Conservation (phyloP, 2,797 vertebrate species). For the Chelon auratus region DNA sequence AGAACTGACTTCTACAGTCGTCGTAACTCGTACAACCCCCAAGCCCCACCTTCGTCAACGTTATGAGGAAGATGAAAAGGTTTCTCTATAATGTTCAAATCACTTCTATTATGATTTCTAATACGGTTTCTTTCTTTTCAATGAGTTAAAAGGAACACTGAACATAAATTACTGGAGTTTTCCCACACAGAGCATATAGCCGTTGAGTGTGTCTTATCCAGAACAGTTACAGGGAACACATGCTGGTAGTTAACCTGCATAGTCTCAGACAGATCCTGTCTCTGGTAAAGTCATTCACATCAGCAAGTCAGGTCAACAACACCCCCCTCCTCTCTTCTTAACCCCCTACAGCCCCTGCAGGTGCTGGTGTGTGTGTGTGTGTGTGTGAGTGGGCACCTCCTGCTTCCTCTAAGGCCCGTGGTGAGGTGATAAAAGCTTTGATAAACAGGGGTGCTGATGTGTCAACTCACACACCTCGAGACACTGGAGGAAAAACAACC, state of each 20-base stretch:
- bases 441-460: slow-evolving; percentile 81
- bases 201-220: slow-evolving; percentile 26
- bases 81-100: background rate
- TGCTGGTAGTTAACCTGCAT: slow-evolving; percentile 70
- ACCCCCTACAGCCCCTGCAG: slow-evolving; percentile 53
- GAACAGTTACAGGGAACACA: slow-evolving; percentile 58
- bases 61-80: slow-evolving; percentile 1
- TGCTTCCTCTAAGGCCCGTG: slow-evolving; percentile 68
- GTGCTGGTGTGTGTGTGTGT: slow-evolving; percentile 49
- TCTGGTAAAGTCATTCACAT: slow-evolving; percentile 79
- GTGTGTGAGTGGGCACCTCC: slow-evolving; percentile 54
- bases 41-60: background rate
- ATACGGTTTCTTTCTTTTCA: slow-evolving; percentile 7
- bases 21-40: slow-evolving; percentile 4
- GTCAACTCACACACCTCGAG: slow-evolving; percentile 73
- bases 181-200: slow-evolving; percentile 16
- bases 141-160: background rate
- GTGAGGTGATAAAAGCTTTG: slow-evolving; percentile 81
- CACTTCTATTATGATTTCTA: background rate
- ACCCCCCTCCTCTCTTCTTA: slow-evolving; percentile 21
- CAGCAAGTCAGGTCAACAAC: slow-evolving; percentile 57
- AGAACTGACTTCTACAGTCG: slow-evolving; percentile 27
- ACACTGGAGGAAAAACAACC: slow-evolving; percentile 65
- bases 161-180: slow-evolving; percentile 21
- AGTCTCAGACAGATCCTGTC: slow-evolving; percentile 72